Evolutionary conservation across 2,888 invertebrate species (phyloP), one percentile per base, ranked within the genome.

Genomic region (Ditula angustiorana): DNA sequence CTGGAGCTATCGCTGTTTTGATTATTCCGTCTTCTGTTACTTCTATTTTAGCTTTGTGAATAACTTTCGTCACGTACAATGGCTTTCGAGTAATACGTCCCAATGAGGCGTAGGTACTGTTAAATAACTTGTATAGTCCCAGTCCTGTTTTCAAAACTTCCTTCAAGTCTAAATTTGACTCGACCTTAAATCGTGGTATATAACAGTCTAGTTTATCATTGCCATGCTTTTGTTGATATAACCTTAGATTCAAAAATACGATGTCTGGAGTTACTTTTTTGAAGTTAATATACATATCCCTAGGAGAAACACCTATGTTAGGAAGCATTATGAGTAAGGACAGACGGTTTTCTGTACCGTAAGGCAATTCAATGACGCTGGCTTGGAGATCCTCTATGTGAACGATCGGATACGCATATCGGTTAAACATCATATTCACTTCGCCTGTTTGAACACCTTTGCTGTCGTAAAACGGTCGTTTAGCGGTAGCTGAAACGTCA

Each of bases 361-460:
- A 41, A 41, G 41, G 41, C 41, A 41, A 19, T 19, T 41, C 41
- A 41, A 41, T 41, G 19, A 41, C 19, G 8, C 41, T 41, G 41
- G 41, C 41, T 41, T 41, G 7, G 2, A 41, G 41, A 19, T 10
- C 41, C 2, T 19, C 10, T 41, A 41, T 41, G 8, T 41, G 19
- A 41, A 10, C 41, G 19, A 41, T 7, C 8, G 41, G 19, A 41
- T 41, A 41, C 19, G 19, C 19, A 8, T 10, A 41, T 4, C 41
- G 19, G 41, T 41, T 41, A 19, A 19, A 41, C 41, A 41, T 41
- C 41, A 41, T 41, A 19, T 41, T 41, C 19, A 41, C 41, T 41
- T 41, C 19, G 19, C 41, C 41, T 19, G 19, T 41, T 10, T 41
- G 16, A 10, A 41, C 19, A 10, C 41, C 41, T 8, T 10, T 41